A percentile compares a stretch with the other conserved stretches of the same genome.
phyloP scores from a whole-genome alignment of 2,113 vertebrate genomes.

The Hoplias malabaricus region DNA sequence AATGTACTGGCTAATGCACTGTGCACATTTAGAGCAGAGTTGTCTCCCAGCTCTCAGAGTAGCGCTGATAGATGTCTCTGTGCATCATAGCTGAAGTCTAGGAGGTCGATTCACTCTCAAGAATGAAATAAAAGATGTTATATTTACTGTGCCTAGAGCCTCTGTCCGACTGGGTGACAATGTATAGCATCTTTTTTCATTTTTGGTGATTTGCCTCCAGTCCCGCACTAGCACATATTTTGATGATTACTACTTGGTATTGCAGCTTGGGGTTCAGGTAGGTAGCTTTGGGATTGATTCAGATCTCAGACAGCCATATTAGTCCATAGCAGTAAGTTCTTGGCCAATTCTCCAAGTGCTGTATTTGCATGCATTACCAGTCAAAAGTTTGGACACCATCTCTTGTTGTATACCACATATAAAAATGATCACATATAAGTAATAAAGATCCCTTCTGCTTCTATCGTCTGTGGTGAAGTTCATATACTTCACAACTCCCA shows the following conservation, averaged over 20 bases:
- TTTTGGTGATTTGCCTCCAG: background rate
- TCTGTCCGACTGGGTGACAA: background rate
- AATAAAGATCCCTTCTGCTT: too few relatives aligned
- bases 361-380: too few relatives aligned
- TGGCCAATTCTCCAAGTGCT: too few relatives aligned
- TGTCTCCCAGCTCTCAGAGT: background rate
- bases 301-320: too few relatives aligned
- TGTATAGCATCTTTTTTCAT: background rate
- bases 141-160: background rate
- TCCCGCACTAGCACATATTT: background rate
- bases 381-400: too few relatives aligned
- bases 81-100: background rate
- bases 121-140: background rate
- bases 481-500: too few relatives aligned
- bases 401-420: background rate
- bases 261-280: too few relatives aligned
- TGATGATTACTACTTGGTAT: too few relatives aligned
- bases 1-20: constrained; percentile 26
- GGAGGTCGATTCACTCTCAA: background rate
- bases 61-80: background rate
- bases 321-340: too few relatives aligned
- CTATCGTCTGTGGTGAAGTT: too few relatives aligned
- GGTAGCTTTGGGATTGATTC: too few relatives aligned
- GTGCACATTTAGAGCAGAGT: background rate
- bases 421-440: too few relatives aligned